Base-by-base conservation (phyloP, 2,888 invertebrate species). In the Dorcus parallelipipedus region DNA sequence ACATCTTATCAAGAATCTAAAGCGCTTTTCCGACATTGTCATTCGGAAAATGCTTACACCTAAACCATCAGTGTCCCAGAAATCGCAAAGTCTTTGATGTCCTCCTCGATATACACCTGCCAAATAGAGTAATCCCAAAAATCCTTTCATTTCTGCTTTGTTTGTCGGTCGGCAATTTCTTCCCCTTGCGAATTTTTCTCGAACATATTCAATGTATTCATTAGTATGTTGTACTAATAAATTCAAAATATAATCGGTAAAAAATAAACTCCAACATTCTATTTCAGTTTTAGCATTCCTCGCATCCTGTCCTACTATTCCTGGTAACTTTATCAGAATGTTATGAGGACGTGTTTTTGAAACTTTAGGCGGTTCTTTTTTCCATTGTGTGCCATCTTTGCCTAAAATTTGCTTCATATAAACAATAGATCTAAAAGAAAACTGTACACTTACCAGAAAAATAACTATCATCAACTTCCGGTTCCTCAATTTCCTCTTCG, bases 91-190 rank as follows among this genome's bases (percentile, higher is more conserved):
- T 52, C 42, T 57, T 43, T 59, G 59, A 41, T 62, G 49, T 59
- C 61, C 62, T 10, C 62, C 26, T 67, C 61, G 59, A 17, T 64
- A 63, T 17, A 59, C 58, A 49, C 68, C 68, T 52, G 68, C 63
- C 48, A 68, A 58, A 57, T 69, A 68, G 38, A 71, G 52, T 23
- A 68, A 55, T 20, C 67, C 66, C 59, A 69, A 65, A 49, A 68
- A 65, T 39, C 63, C 66, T 48, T 66, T 64, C 9, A 67, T 48
- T 63, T 69, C 64, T 41, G 58, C 55, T 38, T 55, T 43, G 61
- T 67, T 64, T 40, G 65, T 69, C 26, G 26, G 20, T 47, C 60
- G 43, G 50, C 56, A 58, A 26, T 65, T 58, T 47, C 63, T 61
- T 40, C 55, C 56, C 54, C 60, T 51, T 10, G 54, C 7, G 54